Percentiles rank a stretch among this genome's conserved stretches.
Evolutionary conservation across 2,797 vertebrate species (phyloP).

Genomic region (Brachyrhaphis roseni): DNA sequence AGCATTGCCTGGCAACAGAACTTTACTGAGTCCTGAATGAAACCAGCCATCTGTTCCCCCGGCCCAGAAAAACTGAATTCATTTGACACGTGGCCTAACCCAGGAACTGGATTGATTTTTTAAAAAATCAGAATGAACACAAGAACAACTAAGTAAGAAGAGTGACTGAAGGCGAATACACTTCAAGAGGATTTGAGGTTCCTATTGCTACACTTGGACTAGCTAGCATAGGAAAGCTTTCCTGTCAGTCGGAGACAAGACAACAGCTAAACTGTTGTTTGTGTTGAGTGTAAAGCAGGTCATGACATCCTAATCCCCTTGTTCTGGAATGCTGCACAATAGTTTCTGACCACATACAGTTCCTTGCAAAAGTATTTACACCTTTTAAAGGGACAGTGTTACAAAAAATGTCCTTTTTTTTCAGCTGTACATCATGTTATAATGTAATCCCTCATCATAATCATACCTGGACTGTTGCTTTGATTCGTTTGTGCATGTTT

Average conservation of each 20-base stretch:
- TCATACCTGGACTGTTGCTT: too few relatives aligned
- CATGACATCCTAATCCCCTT: conserved; percentile 69
- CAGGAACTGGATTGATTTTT: conserved; percentile 72
- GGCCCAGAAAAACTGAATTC: conserved; percentile 77
- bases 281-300: conserved; percentile 71
- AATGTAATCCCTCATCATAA: too few relatives aligned
- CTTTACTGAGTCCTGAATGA: conserved; percentile 78
- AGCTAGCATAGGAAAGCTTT: conserved; percentile 19
- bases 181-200: neutral
- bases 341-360: neutral
- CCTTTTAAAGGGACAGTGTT: neutral
- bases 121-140: conserved; percentile 20
- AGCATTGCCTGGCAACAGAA: conserved; percentile 80
- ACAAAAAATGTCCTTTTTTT: too few relatives aligned
- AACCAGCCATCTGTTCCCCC: conserved; percentile 79
- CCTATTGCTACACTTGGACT: neutral
- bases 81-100: conserved; percentile 75
- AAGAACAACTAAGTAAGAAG: neutral
- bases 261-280: conserved; percentile 61
- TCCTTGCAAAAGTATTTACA: neutral
- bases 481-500: too few relatives aligned
- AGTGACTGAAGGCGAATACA: neutral
- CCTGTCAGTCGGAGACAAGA: conserved; percentile 19
- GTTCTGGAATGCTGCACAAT: conserved; percentile 38
- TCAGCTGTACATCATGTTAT: neutral